phyloP scores from a whole-genome alignment of 2,888 invertebrate species.

The Sminthurides aquaticus region DNA sequence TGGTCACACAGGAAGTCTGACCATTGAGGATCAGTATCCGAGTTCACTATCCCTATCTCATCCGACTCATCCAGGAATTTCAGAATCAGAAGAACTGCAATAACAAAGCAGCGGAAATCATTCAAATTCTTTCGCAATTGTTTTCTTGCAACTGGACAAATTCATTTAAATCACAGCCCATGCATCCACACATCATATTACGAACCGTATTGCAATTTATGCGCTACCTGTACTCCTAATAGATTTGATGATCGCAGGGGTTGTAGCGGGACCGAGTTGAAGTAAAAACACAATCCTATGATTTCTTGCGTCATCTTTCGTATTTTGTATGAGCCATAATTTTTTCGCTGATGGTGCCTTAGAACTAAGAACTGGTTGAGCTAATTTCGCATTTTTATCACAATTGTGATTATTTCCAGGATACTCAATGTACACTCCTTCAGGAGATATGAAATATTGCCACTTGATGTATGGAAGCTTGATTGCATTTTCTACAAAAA shows the following conservation, averaged over 20 bases:
- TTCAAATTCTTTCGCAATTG: too few species aligned
- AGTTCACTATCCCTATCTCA: conserved; percentile 30
- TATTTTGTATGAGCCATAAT: conserved; percentile 30
- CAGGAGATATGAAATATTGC: conserved; percentile 52
- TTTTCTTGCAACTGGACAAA: too few species aligned
- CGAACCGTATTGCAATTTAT: too few species aligned
- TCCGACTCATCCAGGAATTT: conserved; percentile 30
- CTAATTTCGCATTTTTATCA: conserved; percentile 10
- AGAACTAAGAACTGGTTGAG: conserved; percentile 12
- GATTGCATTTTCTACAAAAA: conserved; percentile 48
- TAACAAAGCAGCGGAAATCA: background rate
- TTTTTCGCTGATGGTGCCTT: conserved; percentile 26
- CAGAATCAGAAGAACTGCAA: conserved; percentile 23
- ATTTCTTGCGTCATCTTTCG: conserved; percentile 27
- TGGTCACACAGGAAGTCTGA: conserved; percentile 28
- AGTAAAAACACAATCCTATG: conserved; percentile 28
- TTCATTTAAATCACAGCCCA: too few species aligned
- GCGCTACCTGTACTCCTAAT: conserved; percentile 25
- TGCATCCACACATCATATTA: too few species aligned
- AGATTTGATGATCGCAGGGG: conserved; percentile 20
- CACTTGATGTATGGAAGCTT: conserved; percentile 49
- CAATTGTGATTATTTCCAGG: conserved; percentile 47
- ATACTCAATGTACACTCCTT: conserved; percentile 51
- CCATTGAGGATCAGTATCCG: conserved; percentile 14
- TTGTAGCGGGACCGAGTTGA: conserved; percentile 22